Evolutionary conservation across 2,797 vertebrate species (phyloP), one percentile per base, ranked within the genome.

Genomic region (Cryptoprocta ferox): DNA sequence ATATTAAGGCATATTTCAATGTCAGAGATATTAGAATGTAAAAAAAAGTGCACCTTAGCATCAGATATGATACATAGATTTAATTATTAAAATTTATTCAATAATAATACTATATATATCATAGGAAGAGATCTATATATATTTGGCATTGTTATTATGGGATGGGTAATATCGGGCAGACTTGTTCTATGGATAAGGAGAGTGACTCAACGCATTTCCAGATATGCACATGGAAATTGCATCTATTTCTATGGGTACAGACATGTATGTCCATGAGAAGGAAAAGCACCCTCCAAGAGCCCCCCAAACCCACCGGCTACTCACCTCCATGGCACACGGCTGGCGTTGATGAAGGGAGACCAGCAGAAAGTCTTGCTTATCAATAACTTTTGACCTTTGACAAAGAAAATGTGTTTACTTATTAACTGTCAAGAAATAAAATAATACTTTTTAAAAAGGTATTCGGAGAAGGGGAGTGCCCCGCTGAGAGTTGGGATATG

Each of bases 291-390:
- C 56, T 10, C 56, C 28, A 12, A 12, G 13, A 50, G 14, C 0
- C 14, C 32, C 42, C 14, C 24, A 32, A 26, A 39, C 8, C 18
- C 53, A 32, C 24, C 26, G n/a, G 18, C 6, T 56, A 65, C 86
- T 53, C 63, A n/a, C 53, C 73, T 66, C 70, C 18, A 26, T 7
- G 65, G 53, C 16, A 65, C 39, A 45, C 42, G 63, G 21, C 12
- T n/a, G 18, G 39, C 1, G 11, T 9, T 53, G 35, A 2, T 0
- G 12, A 28, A 65, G 30, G 1, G 42, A 35, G 16, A 28, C 16
- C 53, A 9, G 30, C 14, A 16, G 42, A 11, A 80, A 53, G 50
- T 75, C 45, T 53, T 56, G 19, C 71, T 56, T 50, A 39, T 48
- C 6, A 19, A 28, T 28, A n/a, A 48, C 4, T 39, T n/a, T 61